Evolutionary conservation across 1,140 invertebrate species (phyloP).

Genomic region (Apis florea): DNA sequence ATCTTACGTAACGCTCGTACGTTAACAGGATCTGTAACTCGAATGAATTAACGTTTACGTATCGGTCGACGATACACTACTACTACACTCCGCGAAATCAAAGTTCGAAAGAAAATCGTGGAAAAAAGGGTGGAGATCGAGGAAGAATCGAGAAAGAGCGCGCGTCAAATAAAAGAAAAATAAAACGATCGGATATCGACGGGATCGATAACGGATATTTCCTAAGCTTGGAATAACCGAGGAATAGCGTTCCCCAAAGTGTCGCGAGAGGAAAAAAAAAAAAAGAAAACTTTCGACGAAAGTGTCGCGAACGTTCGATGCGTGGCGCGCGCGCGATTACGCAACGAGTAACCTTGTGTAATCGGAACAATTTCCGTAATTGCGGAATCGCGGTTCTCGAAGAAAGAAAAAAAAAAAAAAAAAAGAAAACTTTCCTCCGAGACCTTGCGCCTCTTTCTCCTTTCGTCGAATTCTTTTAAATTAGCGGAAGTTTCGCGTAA

Average conservation of each 20-base stretch:
- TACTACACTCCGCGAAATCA: neutral
- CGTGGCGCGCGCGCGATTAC: slow-evolving; percentile 21
- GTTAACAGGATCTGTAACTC: neutral
- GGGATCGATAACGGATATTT: neutral
- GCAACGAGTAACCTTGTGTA: slow-evolving; percentile 51
- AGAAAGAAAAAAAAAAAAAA: slow-evolving; percentile 4
- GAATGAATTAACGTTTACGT: neutral
- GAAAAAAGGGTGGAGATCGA: no score
- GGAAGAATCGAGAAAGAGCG: no score
- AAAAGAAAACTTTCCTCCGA: slow-evolving; percentile 43
- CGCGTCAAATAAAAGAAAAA: no score
- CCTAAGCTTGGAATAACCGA: neutral
- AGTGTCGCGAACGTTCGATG: slow-evolving; percentile 30
- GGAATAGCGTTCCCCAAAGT: neutral
- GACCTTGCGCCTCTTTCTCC: slow-evolving; percentile 55
- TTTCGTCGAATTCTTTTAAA: no score
- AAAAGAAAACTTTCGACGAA: slow-evolving; percentile 43
- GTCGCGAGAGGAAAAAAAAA: no score
- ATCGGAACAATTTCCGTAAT: slow-evolving; percentile 59
- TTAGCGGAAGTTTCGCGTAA: no score
- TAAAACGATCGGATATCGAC: neutral
- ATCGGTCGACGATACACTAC: neutral
- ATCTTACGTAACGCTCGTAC: slow-evolving; percentile 14
- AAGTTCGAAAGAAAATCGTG: no score
- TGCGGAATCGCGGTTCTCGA: slow-evolving; percentile 27